Evolutionary conservation across 2,888 invertebrate species (phyloP).

Genomic region (Noctua pronuba): DNA sequence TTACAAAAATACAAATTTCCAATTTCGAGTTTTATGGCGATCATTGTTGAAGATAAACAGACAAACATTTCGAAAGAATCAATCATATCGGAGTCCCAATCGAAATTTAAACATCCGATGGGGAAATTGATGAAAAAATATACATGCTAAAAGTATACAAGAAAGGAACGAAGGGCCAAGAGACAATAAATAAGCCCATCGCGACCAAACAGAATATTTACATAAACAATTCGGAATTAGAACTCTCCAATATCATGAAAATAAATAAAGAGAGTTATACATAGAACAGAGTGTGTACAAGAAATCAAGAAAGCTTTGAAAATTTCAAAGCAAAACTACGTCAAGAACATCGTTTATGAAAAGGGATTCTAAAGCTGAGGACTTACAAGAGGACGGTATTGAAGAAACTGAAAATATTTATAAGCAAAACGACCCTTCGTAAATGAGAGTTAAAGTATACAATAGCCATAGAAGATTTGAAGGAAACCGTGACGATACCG

Average conservation of each 20-base stretch:
- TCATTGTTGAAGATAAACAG: constrained; percentile 25
- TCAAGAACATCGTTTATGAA: background rate
- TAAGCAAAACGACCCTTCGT: constrained; percentile 12
- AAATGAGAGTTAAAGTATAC: constrained; percentile 29
- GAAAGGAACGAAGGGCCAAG: constrained; percentile 17
- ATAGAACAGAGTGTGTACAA: background rate
- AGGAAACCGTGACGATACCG: constrained; percentile 74
- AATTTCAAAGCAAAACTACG: constrained; percentile 12
- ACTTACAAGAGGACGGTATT: constrained; percentile 7
- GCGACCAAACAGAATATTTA: constrained; percentile 38
- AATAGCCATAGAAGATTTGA: constrained; percentile 55
- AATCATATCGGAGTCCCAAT: constrained; percentile 41
- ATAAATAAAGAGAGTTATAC: constrained; percentile 18
- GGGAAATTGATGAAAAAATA: constrained; percentile 43
- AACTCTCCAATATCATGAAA: constrained; percentile 3
- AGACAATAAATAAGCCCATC: constrained; percentile 43
- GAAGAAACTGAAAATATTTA: constrained; percentile 10
- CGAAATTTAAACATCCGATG: constrained; percentile 51
- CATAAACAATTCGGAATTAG: constrained; percentile 18
- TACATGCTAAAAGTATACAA: constrained; percentile 26
- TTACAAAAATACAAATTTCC: constrained; percentile 7
- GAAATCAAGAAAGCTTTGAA: background rate
- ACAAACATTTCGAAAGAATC: constrained; percentile 30
- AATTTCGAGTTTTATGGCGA: constrained; percentile 16
- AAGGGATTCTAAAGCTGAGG: background rate